Conservation (phyloP, 2,797 vertebrate species). For the Rhynchotus rufescens region DNA sequence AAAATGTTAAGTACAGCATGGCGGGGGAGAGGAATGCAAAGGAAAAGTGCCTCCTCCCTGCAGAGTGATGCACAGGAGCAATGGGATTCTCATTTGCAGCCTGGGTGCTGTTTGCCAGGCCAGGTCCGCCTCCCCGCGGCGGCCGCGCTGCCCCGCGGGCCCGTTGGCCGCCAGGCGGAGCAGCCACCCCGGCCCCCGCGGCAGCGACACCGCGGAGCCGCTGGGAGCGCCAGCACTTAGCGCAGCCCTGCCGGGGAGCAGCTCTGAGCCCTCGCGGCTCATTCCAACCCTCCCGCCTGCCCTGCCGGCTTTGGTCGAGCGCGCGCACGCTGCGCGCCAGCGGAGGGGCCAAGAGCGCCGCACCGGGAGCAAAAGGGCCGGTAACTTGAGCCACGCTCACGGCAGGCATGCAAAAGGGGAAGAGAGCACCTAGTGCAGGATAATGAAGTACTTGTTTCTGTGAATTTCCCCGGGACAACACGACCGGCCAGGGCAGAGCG, state of each 20-base stretch:
- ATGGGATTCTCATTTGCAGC: neutral
- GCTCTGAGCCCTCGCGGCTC: neutral
- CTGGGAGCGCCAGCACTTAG: neutral
- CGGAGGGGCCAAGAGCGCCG: neutral
- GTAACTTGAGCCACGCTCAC: neutral
- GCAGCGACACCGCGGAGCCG: neutral
- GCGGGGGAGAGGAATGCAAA: neutral
- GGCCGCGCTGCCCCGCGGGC: fast-evolving
- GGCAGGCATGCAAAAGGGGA: neutral
- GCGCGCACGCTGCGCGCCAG: neutral
- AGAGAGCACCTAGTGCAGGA: neutral
- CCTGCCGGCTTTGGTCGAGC: neutral
- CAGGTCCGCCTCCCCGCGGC: neutral
- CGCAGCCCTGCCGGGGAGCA: neutral
- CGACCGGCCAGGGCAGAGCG: neutral
- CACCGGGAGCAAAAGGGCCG: neutral
- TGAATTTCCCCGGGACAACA: neutral
- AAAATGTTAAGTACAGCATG: neutral
- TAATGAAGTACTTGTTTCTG: neutral
- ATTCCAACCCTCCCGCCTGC: neutral
- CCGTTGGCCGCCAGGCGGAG: slow-evolving; percentile 6
- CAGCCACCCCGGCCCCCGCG: neutral
- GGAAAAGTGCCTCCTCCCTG: neutral
- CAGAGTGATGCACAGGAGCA: neutral
- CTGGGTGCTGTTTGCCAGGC: neutral